Percentiles rank a stretch among this genome's conserved stretches.
These are phyloP conservation scores for Vidua chalybeata DNA, from an alignment of 2,113 vertebrate genomes.

Conservation along the genomic window DNA sequence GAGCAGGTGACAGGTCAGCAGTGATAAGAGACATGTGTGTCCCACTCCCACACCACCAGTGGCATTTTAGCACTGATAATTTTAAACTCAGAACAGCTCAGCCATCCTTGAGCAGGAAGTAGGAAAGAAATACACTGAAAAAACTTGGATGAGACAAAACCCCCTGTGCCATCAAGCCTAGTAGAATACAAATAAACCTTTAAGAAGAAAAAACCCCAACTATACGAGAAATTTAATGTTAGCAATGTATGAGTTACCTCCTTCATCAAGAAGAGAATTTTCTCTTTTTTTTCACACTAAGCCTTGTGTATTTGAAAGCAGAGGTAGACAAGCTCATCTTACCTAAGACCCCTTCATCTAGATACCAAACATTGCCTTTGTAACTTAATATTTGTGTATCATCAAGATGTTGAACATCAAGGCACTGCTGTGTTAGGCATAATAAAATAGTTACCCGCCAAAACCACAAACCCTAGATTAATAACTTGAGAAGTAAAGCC, in stretches of 20 bases:
- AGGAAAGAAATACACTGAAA: background rate
- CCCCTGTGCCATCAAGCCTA: background rate
- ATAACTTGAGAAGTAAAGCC: background rate
- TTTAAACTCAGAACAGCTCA: background rate
- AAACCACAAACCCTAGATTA: constrained; percentile 5
- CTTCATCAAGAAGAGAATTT: background rate
- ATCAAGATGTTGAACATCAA: background rate
- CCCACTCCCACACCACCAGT: rapidly evolving
- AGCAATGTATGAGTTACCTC: background rate
- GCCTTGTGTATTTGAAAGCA: background rate
- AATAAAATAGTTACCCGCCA: background rate
- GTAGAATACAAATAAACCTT: background rate
- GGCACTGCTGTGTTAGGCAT: background rate
- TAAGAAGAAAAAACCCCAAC: background rate
- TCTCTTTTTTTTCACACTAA: background rate
- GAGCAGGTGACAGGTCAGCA: background rate
- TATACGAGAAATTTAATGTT: background rate
- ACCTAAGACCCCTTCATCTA: background rate
- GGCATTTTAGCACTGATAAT: background rate
- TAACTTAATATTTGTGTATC: background rate
- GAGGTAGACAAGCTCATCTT: background rate
- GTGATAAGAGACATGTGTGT: rapidly evolving
- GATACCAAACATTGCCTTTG: background rate
- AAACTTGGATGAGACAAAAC: background rate
- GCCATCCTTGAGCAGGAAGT: background rate